Evolutionary conservation across 2,113 vertebrate species (phyloP), one percentile per base, ranked within the genome.

Genomic region (Nothobranchius furzeri): DNA sequence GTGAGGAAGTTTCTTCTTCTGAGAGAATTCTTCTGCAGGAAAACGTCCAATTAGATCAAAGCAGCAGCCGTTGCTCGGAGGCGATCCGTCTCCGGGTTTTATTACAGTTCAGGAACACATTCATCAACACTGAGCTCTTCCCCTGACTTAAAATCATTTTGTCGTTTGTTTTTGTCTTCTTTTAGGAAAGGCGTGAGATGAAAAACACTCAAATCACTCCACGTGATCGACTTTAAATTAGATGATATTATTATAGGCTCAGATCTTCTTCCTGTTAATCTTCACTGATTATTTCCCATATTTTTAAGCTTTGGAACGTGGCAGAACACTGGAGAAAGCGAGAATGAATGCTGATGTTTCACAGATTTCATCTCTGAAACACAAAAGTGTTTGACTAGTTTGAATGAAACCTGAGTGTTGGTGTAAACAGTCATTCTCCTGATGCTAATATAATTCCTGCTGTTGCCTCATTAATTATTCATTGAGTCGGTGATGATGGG

Each of bases 391-490:
- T 54, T 75, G 35, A 73, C 73, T 79, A 51, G 47, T 67, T 37
- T n/a, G 43, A 37, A 68, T 82, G 57, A 58, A 74, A 68, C 20
- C 51, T 36, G 64, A 73, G 58, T 65, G 45, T 55, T 48, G 24
- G 51, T 49, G 36, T 85, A 82, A 87, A 73, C 40, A 82, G 53
- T 52, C 73, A 86, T 88, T 89, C 66, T 85, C 25, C 64, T 56
- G 0, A 90, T 89, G 87, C 73, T 84, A 87, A 90, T 86, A 57
- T 65, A 80, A 85, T 86, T 84, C 78, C 64, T 83, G 70, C 83
- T 63, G 79, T 76, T 78, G 79, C 76, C 14, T 63, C 13, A 79
- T 81, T 76, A 66, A 85, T 83, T 83, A 86, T 88, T 78, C 77
- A 86, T 1, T 49, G 10, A 37, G 64, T 60, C 81, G 77, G 60